These are phyloP conservation scores for Pseudachorutes palmiensis DNA, from an alignment of 1,140 invertebrate genomes.

Conservation along the genomic window DNA sequence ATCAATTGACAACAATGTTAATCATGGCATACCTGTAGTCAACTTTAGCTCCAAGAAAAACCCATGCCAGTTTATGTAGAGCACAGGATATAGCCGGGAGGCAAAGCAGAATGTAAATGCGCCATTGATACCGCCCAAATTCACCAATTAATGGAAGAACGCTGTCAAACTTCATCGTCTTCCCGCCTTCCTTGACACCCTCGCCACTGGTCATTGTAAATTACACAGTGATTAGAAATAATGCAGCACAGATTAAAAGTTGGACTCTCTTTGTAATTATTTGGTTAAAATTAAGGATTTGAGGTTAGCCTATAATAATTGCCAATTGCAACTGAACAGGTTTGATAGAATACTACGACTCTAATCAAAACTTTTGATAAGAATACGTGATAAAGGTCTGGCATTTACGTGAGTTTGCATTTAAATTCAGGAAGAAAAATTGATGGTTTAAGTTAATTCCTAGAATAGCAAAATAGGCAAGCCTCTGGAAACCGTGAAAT, in stretches of 20 bases:
- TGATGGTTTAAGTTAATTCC: too few relatives aligned
- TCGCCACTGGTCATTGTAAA: too few relatives aligned
- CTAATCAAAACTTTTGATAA: too few relatives aligned
- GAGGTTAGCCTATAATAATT: background rate
- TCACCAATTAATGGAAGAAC: slow-evolving; percentile 59
- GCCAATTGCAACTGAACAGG: too few relatives aligned
- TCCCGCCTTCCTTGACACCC: too few relatives aligned
- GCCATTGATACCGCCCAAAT: slow-evolving; percentile 63
- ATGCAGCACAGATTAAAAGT: background rate
- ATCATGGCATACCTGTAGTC: slow-evolving; percentile 46
- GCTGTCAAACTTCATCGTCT: slow-evolving; percentile 63
- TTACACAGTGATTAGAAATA: background rate
- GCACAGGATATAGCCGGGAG: slow-evolving; percentile 63
- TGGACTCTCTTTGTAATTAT: background rate
- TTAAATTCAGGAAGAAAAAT: background rate
- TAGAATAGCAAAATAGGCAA: too few relatives aligned
- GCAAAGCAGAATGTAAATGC: slow-evolving; percentile 61
- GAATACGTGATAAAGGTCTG: too few relatives aligned
- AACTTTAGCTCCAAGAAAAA: slow-evolving; percentile 60
- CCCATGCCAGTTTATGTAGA: slow-evolving; percentile 65
- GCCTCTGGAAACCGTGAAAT: too few relatives aligned
- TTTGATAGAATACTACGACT: too few relatives aligned
- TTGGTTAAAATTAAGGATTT: background rate
- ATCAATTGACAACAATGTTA: slow-evolving; percentile 19
- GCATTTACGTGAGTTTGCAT: background rate